A percentile compares a stretch with the other conserved stretches of the same genome.
These are phyloP conservation scores for Acropternis orthonyx DNA, from an alignment of 2,797 vertebrate species.

Conservation along the genomic window DNA sequence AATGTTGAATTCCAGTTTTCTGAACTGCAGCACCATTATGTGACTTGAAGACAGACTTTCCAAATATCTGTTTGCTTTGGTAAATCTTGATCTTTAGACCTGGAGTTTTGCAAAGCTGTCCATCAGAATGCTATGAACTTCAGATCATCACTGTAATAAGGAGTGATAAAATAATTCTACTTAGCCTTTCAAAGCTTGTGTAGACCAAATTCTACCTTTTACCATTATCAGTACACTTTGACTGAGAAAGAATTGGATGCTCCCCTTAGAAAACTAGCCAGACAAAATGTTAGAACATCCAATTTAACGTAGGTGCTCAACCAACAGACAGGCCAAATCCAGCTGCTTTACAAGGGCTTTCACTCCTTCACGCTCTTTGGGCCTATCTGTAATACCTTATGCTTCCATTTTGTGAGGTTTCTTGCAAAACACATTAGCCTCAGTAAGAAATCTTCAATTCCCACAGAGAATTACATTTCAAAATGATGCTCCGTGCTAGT, in stretches of 20 bases:
- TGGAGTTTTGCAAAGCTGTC: neutral
- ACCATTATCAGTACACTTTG: neutral
- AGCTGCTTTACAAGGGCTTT: neutral
- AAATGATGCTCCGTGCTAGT: constrained; percentile 73
- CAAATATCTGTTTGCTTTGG: neutral
- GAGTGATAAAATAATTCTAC: neutral
- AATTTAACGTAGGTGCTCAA: neutral
- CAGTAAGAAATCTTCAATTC: constrained; percentile 66
- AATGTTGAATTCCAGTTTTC: neutral
- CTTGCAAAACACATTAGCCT: constrained; percentile 46
- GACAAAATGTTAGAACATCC: neutral
- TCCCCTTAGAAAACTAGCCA: neutral
- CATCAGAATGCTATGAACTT: neutral
- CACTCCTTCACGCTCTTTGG: neutral
- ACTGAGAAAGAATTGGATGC: neutral
- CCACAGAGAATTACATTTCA: constrained; percentile 70
- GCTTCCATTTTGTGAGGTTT: constrained; percentile 44
- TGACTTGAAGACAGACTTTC: neutral
- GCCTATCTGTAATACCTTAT: constrained; percentile 28
- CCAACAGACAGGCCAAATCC: neutral
- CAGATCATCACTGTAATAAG: neutral
- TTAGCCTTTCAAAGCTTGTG: neutral
- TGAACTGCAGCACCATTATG: neutral
- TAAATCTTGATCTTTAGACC: neutral
- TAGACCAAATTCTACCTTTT: neutral